Conservation (phyloP, 2,113 vertebrate genomes). For the Saiga tatarica region DNA sequence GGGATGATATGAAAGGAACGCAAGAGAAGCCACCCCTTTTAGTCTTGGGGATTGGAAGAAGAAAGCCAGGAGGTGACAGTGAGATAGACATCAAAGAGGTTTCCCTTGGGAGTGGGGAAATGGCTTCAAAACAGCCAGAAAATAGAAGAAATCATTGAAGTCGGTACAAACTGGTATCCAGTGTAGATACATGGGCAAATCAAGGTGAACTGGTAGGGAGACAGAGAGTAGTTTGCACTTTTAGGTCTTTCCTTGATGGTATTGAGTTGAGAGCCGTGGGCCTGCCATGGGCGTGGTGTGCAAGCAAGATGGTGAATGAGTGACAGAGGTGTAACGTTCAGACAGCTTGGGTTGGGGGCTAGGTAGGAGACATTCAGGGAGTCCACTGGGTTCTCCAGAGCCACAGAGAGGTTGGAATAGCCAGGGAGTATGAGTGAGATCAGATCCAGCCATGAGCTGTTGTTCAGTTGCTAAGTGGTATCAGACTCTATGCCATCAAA, state of each 20-base stretch:
- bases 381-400: not conserved
- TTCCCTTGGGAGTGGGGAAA: not conserved
- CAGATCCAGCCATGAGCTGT: not conserved
- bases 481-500: not conserved
- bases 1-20: not conserved
- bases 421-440: not conserved
- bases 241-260: not conserved
- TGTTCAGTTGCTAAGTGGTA: not conserved
- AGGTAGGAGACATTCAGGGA: not conserved
- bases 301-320: not conserved
- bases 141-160: not conserved
- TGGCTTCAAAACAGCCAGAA: not conserved
- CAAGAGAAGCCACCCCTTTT: not conserved
- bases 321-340: not conserved
- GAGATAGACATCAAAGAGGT: not conserved
- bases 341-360: not conserved
- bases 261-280: not conserved
- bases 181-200: not conserved
- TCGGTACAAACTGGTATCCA: not conserved
- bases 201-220: not conserved
- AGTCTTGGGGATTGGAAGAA: not conserved
- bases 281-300: not conserved
- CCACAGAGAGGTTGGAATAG: not conserved
- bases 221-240: not conserved
- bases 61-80: not conserved